phyloP scores from a whole-genome alignment of 2,888 invertebrate species.

The Arrhopalites spinosus region DNA sequence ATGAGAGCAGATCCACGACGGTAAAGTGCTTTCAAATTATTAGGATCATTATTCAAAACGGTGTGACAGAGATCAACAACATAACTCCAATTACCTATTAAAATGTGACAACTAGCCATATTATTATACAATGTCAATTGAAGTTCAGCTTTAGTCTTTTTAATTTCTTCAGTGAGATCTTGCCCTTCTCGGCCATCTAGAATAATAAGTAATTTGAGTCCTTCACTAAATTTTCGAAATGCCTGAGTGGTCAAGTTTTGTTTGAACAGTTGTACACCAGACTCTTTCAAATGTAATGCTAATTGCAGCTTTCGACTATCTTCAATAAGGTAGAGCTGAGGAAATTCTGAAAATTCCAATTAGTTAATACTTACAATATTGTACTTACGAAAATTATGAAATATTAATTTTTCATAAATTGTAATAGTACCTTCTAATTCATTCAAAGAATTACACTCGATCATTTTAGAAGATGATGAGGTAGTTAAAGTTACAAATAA shows the following conservation, averaged over 20 bases:
- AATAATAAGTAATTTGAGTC: constrained; percentile 72
- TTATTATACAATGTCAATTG: constrained; percentile 77
- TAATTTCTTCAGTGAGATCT: constrained; percentile 60
- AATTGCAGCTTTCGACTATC: constrained; percentile 38
- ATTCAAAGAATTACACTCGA: constrained; percentile 9
- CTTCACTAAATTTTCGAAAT: constrained; percentile 73
- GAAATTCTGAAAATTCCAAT: constrained; percentile 36
- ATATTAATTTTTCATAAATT: too few species aligned
- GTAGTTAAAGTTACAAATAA: neutral
- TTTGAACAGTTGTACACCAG: constrained; percentile 69
- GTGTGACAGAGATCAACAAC: constrained; percentile 68
- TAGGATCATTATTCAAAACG: constrained; percentile 60
- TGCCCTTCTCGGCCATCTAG: constrained; percentile 62
- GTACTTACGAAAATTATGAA: too few species aligned
- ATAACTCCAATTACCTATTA: constrained; percentile 69
- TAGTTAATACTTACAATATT: too few species aligned
- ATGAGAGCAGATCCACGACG: constrained; percentile 63
- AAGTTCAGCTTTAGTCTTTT: constrained; percentile 65
- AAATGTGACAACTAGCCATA: constrained; percentile 79
- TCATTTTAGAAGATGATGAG: neutral
- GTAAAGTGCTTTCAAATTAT: constrained; percentile 64
- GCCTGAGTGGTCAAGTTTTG: constrained; percentile 69
- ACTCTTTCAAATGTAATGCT: constrained; percentile 40
- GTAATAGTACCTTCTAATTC: constrained; percentile 28
- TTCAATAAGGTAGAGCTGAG: constrained; percentile 36